Base-by-base conservation (phyloP, 2,888 invertebrate genomes). In the Arenicola marina region DNA sequence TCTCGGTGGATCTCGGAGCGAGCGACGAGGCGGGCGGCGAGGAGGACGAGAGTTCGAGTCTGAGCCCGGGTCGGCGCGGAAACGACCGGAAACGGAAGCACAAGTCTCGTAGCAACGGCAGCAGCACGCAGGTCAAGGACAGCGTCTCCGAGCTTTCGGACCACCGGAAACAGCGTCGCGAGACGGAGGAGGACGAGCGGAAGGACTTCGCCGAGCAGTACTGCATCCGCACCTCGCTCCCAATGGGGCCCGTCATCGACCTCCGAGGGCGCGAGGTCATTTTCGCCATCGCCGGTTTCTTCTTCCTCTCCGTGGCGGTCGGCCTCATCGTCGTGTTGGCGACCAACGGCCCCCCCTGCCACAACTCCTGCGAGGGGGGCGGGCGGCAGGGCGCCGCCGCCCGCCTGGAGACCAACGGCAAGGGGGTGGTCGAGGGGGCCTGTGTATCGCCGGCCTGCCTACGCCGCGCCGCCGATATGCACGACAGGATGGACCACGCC, bases 401-500 rank as follows among this genome's bases (percentile, higher is more conserved):
- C 21, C 21, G 32, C 26, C 2, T 18, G 29, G 32, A 48, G 31
- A n/a, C n/a, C n/a, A 48, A n/a, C 21, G 18, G 11, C 4, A 24
- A 28, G 45, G 29, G 7, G 18, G 18, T 18, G 34, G 21, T 24
- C 15, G 4, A 2, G 33, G 24, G 21, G 3, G 33, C 0, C 31
- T 67, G 67, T 43, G 21, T 56, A 0, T 51, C 48, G 3, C 18
- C 26, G 33, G 34, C 45, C n/a, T 67, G 67, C 34, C 43, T 67
- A 15, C 18, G 11, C 15, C 29, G 45, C 18, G 63, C 67, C 24
- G 60, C 61, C 28, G 54, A 57, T 43, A 56, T 67, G 51, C 26
- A 63, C 45, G 56, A 63, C 11, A 59, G 46, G 26, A 92, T 93
- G 92, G 91, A 93, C 79, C 86, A 86, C 51, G 86, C 86, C 0